Evolutionary conservation across 1,140 invertebrate genomes (phyloP).

Genomic region (Radopholus similis): DNA sequence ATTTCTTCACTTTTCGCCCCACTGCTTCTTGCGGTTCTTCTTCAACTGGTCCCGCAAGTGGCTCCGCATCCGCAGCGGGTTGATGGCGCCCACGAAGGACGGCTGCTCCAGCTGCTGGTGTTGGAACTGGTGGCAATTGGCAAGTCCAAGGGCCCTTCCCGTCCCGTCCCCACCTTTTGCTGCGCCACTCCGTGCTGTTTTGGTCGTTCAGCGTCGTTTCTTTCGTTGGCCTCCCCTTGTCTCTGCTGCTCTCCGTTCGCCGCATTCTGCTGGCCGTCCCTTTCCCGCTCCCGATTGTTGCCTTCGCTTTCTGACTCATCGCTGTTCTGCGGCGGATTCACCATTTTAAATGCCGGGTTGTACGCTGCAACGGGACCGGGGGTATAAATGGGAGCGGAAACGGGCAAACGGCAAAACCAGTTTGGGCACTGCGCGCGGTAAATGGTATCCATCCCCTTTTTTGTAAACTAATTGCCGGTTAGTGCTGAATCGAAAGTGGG

Average conservation of each 20-base stretch:
- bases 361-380: not conserved
- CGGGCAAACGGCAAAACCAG: too few species aligned
- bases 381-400: not conserved
- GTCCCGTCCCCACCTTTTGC: not conserved
- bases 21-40: slow-evolving; percentile 6
- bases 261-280: not conserved
- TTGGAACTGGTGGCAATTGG: not conserved
- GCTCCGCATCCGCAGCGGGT: not conserved
- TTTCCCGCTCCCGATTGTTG: not conserved
- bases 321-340: slow-evolving; percentile 10
- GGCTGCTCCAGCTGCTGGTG: not conserved
- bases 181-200: slow-evolving; percentile 6
- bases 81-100: not conserved
- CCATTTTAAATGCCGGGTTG: slow-evolving; percentile 19
- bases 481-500: not conserved
- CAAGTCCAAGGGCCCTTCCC: not conserved
- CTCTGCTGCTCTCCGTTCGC: not conserved
- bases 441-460: too few species aligned
- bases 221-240: not conserved
- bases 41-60: slow-evolving; percentile 11
- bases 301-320: not conserved
- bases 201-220: not conserved
- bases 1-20: not conserved
- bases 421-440: too few species aligned
- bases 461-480: not conserved